These are phyloP conservation scores for Lasioglossum morio DNA, from an alignment of 2,888 invertebrate species.

Conservation along the genomic window DNA sequence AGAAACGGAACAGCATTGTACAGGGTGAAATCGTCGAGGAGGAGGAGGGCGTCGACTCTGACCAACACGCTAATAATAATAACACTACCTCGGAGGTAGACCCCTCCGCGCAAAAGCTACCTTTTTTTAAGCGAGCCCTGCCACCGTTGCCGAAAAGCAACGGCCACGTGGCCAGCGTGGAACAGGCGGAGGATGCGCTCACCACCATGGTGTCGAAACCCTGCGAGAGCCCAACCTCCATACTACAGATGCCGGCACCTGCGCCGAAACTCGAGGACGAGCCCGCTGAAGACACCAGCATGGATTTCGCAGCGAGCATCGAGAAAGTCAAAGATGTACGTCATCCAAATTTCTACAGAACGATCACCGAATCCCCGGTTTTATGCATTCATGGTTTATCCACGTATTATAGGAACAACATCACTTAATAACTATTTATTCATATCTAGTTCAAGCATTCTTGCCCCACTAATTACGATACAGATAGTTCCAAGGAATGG, in stretches of 20 bases:
- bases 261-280: slow-evolving; percentile 85
- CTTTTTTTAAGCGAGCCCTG: slow-evolving; percentile 88
- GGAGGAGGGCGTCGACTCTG: slow-evolving; percentile 77
- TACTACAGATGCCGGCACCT: slow-evolving; percentile 78
- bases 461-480: neutral
- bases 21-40: slow-evolving; percentile 82
- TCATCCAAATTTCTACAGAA: slow-evolving; percentile 67
- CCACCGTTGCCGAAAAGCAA: slow-evolving; percentile 88
- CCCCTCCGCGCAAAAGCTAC: slow-evolving; percentile 84
- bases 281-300: slow-evolving; percentile 86
- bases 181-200: slow-evolving; percentile 83
- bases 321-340: slow-evolving; percentile 97
- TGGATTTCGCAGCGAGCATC: slow-evolving; percentile 96
- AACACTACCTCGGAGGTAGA: slow-evolving; percentile 80
- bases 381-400: neutral
- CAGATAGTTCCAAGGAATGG: neutral
- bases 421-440: neutral
- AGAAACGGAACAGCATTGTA: slow-evolving; percentile 81
- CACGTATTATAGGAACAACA: neutral
- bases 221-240: slow-evolving; percentile 80
- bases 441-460: neutral
- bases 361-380: no score
- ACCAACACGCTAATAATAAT: slow-evolving; percentile 79
- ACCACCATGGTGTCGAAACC: slow-evolving; percentile 76
- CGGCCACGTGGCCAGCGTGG: slow-evolving; percentile 82